Evolutionary conservation across 1,140 invertebrate genomes (phyloP).

Genomic region (Thereuonema tuberculata): DNA sequence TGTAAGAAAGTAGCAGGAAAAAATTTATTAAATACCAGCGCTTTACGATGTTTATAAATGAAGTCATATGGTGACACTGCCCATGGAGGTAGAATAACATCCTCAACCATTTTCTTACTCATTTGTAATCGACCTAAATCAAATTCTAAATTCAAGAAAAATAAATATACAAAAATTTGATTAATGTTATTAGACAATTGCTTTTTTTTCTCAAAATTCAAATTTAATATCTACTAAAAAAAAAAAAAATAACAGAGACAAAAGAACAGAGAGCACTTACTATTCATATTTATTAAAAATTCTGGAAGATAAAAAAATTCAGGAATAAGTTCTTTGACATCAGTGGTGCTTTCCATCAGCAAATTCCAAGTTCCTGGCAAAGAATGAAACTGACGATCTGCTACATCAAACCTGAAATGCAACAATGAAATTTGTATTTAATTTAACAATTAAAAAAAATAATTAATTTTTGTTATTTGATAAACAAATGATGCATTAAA

Average conservation of each 20-base stretch:
- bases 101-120: conserved; percentile 29
- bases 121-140: conserved; percentile 19
- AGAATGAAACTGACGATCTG: conserved; percentile 40
- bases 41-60: conserved; percentile 32
- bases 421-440: background rate
- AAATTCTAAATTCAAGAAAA: conserved; percentile 15
- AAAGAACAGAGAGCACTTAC: conserved; percentile 19
- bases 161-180: background rate
- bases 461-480: too few relatives aligned
- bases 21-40: conserved; percentile 27
- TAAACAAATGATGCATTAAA: too few relatives aligned
- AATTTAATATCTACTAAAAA: too few relatives aligned
- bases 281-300: conserved; percentile 37
- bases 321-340: conserved; percentile 41
- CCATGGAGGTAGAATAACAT: conserved; percentile 35
- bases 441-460: background rate
- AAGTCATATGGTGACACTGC: conserved; percentile 34
- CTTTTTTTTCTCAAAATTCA: background rate
- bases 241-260: conserved; percentile 1
- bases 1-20: too few relatives aligned
- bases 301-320: conserved; percentile 42
- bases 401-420: conserved; percentile 36
- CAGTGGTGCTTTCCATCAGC: conserved; percentile 37
- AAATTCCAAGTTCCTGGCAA: conserved; percentile 34
- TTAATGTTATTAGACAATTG: background rate